Conservation (phyloP, 2,797 vertebrate species). For the Semotilus atromaculatus region DNA sequence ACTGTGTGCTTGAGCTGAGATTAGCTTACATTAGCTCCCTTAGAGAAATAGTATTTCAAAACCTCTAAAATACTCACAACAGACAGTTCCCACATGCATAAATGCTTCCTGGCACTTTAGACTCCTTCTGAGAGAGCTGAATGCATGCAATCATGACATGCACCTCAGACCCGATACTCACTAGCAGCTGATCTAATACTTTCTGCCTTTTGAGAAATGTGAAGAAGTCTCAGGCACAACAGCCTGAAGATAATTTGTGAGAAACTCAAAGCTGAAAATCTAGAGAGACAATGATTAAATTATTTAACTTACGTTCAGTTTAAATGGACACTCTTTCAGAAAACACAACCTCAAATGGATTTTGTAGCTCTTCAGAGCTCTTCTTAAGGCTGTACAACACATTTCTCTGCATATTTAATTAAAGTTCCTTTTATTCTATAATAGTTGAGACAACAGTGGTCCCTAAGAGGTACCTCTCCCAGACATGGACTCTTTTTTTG, state of each 20-base stretch:
- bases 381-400: background rate
- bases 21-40: constrained; percentile 19
- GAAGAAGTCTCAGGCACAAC: background rate
- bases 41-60: constrained; percentile 32
- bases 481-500: background rate
- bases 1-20: background rate
- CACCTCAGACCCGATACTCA: constrained; percentile 1
- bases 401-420: background rate
- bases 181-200: constrained; percentile 19
- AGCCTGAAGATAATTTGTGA: constrained; percentile 19
- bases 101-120: constrained; percentile 19
- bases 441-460: background rate
- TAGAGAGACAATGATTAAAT: constrained; percentile 36
- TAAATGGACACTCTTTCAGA: constrained; percentile 24
- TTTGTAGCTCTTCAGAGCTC: background rate
- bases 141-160: constrained; percentile 31
- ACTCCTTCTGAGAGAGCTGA: constrained; percentile 17
- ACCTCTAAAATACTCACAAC: constrained; percentile 18
- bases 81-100: background rate
- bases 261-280: constrained; percentile 23
- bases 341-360: constrained; percentile 2
- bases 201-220: constrained; percentile 21
- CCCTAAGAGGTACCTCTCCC: background rate
- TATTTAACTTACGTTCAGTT: constrained; percentile 17
- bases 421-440: background rate